Evolutionary conservation across 1,140 invertebrate genomes (phyloP).

Genomic region (Plutomurus gul): DNA sequence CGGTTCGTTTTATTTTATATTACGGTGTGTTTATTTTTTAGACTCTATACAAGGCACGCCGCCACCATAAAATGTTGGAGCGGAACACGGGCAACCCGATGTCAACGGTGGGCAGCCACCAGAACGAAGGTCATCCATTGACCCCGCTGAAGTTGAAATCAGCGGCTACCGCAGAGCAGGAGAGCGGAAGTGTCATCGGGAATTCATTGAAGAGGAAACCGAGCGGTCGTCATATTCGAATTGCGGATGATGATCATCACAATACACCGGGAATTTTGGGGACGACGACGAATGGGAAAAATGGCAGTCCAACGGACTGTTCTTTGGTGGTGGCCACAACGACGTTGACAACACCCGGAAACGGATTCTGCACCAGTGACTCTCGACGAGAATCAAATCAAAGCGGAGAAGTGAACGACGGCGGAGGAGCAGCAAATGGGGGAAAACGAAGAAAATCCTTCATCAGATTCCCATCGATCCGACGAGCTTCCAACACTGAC

Average conservation of each 20-base stretch:
- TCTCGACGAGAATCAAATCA: constrained; percentile 18
- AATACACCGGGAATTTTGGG: background rate
- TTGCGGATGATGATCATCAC: background rate
- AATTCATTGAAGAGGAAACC: background rate
- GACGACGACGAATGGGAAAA: background rate
- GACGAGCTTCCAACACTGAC: background rate
- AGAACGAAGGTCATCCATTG: constrained; percentile 21
- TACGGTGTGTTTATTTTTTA: constrained; percentile 28
- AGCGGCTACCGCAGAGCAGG: background rate
- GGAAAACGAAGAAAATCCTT: constrained; percentile 38
- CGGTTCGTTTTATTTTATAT: background rate
- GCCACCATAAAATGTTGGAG: constrained; percentile 49
- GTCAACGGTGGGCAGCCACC: constrained; percentile 34
- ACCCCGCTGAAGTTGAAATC: background rate
- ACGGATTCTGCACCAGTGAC: background rate
- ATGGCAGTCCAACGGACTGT: background rate
- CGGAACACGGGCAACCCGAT: constrained; percentile 33
- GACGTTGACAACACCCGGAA: background rate
- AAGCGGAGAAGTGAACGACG: background rate
- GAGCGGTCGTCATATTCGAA: constrained; percentile 11
- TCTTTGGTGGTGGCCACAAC: background rate
- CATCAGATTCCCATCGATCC: constrained; percentile 46
- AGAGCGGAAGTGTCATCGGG: background rate
- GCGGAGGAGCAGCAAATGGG: background rate
- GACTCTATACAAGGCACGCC: constrained; percentile 48